Evolutionary conservation across 1,140 invertebrate species (phyloP).

Genomic region (Brachionus koreanus): DNA sequence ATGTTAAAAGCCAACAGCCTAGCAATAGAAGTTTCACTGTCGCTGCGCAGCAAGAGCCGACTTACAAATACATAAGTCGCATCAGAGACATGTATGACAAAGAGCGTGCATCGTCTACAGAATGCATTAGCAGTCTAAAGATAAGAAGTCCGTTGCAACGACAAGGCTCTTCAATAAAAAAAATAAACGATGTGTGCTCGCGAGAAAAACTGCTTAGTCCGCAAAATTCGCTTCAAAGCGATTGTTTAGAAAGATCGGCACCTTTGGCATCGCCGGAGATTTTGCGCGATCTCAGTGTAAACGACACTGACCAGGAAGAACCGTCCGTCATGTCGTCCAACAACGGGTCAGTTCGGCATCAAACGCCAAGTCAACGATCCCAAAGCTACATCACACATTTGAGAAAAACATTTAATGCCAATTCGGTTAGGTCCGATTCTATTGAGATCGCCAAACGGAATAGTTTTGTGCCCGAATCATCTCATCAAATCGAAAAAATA

Average conservation of each 20-base stretch:
- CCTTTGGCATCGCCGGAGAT: constrained; percentile 3
- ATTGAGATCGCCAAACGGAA: constrained; percentile 19
- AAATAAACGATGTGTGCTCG: neutral
- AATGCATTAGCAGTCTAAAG: neutral
- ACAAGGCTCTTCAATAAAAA: neutral
- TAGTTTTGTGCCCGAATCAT: constrained; percentile 11
- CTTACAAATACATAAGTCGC: constrained; percentile 27
- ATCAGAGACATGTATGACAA: constrained; percentile 23
- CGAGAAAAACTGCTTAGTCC: neutral
- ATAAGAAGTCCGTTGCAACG: neutral
- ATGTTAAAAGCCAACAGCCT: neutral
- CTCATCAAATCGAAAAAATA: constrained; percentile 20
- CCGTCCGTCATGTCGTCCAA: neutral
- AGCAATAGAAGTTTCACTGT: constrained; percentile 11
- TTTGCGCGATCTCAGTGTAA: neutral
- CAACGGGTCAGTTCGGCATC: neutral
- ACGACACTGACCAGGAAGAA: constrained; percentile 15
- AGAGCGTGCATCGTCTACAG: constrained; percentile 13
- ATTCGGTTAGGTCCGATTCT: constrained; percentile 20
- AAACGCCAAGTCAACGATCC: neutral
- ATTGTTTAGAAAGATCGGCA: neutral
- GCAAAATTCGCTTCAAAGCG: neutral
- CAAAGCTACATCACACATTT: constrained; percentile 10
- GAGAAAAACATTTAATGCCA: constrained; percentile 19
- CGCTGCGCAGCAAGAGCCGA: neutral